Conservation (phyloP, 2,797 vertebrate species). For the Manis javanica region DNA sequence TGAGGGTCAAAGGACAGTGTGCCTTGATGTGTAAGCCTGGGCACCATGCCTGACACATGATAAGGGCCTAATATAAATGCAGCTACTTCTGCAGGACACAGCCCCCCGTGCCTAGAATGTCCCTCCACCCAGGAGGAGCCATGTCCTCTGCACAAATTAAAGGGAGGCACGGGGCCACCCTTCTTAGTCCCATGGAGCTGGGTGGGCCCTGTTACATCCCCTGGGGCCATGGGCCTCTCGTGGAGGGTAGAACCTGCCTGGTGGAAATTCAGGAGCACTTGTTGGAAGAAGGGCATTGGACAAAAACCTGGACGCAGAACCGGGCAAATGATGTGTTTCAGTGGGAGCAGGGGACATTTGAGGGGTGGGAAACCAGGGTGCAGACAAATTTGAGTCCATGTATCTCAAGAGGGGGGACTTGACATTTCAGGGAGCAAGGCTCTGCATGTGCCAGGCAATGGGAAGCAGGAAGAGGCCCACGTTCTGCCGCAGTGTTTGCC, state of each 20-base stretch:
- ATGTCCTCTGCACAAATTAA: fast-evolving
- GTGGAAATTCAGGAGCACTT: neutral
- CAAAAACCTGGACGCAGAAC: neutral
- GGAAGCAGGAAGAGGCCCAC: fast-evolving
- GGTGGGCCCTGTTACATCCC: fast-evolving
- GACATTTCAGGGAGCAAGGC: neutral
- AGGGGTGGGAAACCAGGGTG: neutral
- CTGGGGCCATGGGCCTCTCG: fast-evolving
- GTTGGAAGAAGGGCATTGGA: neutral
- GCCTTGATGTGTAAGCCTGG: fast-evolving
- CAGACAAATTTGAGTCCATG: fast-evolving
- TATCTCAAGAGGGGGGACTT: neutral
- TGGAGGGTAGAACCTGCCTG: neutral
- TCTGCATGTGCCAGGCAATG: fast-evolving
- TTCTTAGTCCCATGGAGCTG: neutral
- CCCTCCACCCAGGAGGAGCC: neutral
- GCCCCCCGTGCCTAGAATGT: neutral
- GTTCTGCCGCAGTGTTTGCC: fast-evolving
- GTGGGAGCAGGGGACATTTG: neutral
- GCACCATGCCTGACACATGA: fast-evolving
- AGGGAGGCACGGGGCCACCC: neutral
- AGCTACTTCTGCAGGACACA: neutral
- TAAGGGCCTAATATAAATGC: neutral
- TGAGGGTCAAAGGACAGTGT: fast-evolving
- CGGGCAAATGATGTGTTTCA: fast-evolving